Percentiles rank a stretch among this genome's conserved stretches.
Conservation (phyloP, 2,797 vertebrate genomes). For the Enteromius anoplus region DNA sequence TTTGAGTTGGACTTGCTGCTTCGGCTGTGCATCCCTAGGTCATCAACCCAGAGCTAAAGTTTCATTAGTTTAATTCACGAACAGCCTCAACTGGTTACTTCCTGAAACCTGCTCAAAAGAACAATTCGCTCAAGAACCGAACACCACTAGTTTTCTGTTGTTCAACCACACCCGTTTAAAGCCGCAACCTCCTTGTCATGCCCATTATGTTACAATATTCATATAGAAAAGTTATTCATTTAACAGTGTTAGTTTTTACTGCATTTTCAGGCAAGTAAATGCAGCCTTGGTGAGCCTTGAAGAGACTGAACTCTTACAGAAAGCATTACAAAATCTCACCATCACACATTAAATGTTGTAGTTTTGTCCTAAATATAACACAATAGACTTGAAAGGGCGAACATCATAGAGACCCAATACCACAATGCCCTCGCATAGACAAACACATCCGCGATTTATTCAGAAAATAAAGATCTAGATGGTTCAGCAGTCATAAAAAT, state of each 20-base stretch:
- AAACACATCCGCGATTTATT: slow-evolving; percentile 55
- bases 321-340: background rate
- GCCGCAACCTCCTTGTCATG: too few relatives aligned
- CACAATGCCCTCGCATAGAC: background rate
- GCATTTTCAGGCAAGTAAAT: background rate
- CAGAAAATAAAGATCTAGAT: slow-evolving; percentile 63
- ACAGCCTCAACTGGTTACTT: too few relatives aligned
- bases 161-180: too few relatives aligned
- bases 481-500: slow-evolving; percentile 62
- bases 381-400: background rate
- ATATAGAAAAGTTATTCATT: background rate
- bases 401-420: background rate
- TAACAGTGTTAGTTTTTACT: background rate
- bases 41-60: too few relatives aligned
- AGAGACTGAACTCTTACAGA: background rate
- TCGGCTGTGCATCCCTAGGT: too few relatives aligned
- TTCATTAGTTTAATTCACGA: too few relatives aligned
- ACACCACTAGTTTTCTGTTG: too few relatives aligned
- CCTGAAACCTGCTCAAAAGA: too few relatives aligned
- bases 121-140: too few relatives aligned
- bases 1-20: too few relatives aligned
- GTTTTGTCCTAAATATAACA: background rate
- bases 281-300: background rate
- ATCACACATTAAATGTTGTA: background rate
- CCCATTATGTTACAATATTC: background rate